A percentile compares a stretch with the other conserved stretches of the same genome.
Conservation (phyloP, 2,888 invertebrate species). For the Pyrocoelia pectoralis region DNA sequence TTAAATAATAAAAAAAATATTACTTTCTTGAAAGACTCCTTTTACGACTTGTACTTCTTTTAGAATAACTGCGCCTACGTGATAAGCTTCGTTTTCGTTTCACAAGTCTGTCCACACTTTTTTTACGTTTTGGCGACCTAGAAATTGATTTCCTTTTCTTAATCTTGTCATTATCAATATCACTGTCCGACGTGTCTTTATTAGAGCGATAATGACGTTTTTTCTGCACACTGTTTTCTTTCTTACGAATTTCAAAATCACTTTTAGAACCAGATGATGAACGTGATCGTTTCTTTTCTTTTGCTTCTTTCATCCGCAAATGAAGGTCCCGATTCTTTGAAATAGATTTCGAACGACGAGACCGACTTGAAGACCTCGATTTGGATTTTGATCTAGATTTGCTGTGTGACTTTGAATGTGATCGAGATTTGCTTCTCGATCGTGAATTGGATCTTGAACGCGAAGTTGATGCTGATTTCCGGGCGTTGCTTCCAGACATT, state of each 20-base stretch:
- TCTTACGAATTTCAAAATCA: constrained; percentile 76
- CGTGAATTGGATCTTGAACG: constrained; percentile 53
- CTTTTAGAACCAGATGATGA: constrained; percentile 51
- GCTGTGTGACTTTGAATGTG: constrained; percentile 46
- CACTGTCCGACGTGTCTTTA: constrained; percentile 78
- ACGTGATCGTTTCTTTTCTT: constrained; percentile 39
- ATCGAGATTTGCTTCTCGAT: constrained; percentile 51
- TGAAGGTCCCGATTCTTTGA: constrained; percentile 41
- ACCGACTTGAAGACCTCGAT: constrained; percentile 48
- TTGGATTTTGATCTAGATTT: constrained; percentile 45
- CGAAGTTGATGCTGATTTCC: constrained; percentile 47
- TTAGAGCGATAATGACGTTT: constrained; percentile 90
- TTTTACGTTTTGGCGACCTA: constrained; percentile 50
- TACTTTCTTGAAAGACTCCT: constrained; percentile 56
- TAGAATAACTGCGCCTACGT: constrained; percentile 47
- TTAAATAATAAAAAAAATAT: constrained; percentile 24
- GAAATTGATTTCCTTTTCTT: constrained; percentile 52
- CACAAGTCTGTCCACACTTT: constrained; percentile 61
- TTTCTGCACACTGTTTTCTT: constrained; percentile 84
- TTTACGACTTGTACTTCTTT: constrained; percentile 54
- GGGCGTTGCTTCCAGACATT: constrained; percentile 64
- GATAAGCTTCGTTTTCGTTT: constrained; percentile 58
- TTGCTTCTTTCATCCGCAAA: constrained; percentile 41
- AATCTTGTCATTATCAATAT: constrained; percentile 58
- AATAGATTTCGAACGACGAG: constrained; percentile 38